phyloP scores from a whole-genome alignment of 2,888 invertebrate genomes.

The Lamproptera curius region DNA sequence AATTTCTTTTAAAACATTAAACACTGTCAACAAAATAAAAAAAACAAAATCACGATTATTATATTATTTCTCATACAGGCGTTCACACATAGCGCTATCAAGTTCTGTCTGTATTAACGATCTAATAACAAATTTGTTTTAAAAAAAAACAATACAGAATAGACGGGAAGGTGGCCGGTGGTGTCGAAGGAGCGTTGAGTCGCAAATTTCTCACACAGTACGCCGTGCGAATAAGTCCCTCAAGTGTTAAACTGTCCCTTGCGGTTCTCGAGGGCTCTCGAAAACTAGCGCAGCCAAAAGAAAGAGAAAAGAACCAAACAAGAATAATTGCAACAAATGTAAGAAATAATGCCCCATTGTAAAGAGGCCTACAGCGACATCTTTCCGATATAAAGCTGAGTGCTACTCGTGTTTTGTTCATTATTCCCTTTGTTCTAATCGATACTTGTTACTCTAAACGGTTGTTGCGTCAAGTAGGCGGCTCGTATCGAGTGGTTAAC shows the following conservation, averaged over 20 bases:
- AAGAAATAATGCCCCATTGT: constrained; percentile 64
- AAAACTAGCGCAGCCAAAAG: constrained; percentile 37
- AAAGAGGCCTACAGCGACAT: constrained; percentile 46
- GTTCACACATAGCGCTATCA: too few relatives aligned
- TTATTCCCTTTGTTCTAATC: constrained; percentile 61
- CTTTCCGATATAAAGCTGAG: constrained; percentile 62
- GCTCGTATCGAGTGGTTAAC: constrained; percentile 38
- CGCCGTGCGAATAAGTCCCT: constrained; percentile 40
- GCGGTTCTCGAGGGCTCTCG: constrained; percentile 46
- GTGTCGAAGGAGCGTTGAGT: too few relatives aligned
- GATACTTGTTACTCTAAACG: constrained; percentile 47
- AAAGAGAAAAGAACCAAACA: constrained; percentile 52
- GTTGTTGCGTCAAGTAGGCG: constrained; percentile 40
- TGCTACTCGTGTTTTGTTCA: constrained; percentile 52
- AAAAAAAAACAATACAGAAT: too few relatives aligned
- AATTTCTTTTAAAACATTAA: too few relatives aligned
- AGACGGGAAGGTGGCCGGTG: too few relatives aligned
- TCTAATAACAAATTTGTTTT: too few relatives aligned
- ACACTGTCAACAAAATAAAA: too few relatives aligned
- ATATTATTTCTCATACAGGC: too few relatives aligned
- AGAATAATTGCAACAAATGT: constrained; percentile 67
- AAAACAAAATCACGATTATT: too few relatives aligned
- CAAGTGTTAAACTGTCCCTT: constrained; percentile 34
- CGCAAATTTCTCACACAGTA: constrained; percentile 33
- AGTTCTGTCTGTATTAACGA: too few relatives aligned